Conservation (phyloP, 23 tunicate genomes). For the Trididemnum clinides region DNA sequence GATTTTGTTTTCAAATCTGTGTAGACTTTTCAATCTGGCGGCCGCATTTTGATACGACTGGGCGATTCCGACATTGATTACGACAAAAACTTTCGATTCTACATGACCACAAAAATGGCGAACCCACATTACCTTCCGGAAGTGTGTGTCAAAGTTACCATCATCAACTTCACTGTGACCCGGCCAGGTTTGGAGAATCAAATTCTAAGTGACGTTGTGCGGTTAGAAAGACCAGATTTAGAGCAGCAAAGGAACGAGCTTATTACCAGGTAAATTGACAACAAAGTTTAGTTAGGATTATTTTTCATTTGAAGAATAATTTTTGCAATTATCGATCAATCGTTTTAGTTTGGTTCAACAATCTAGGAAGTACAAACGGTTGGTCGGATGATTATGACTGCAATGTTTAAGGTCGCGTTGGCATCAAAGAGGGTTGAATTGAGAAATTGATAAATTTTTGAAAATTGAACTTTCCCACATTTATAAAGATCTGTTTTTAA, state of each 20-base stretch:
- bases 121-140: conserved; percentile 96
- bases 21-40: conserved; percentile 77
- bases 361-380: too few species aligned
- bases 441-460: too few species aligned
- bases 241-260: conserved; percentile 75
- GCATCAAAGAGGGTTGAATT: too few species aligned
- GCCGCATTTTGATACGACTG: conserved; percentile 70
- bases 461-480: too few species aligned
- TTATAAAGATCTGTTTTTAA: too few species aligned
- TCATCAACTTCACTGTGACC: conserved; percentile 95
- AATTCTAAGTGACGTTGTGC: conserved; percentile 75
- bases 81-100: conserved; percentile 92
- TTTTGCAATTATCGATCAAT: too few species aligned
- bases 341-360: too few species aligned
- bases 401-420: too few species aligned
- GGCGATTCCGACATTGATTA: conserved; percentile 95
- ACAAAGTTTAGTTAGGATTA: too few species aligned
- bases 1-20: too few species aligned
- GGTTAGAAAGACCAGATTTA: conserved; percentile 84
- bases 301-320: too few species aligned
- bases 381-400: too few species aligned
- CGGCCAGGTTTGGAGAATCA: conserved; percentile 86
- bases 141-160: conserved; percentile 92
- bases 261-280: conserved; percentile 46
- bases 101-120: conserved; percentile 94